phyloP scores from a whole-genome alignment of 1,140 invertebrate genomes.

The Trissolcus basalis region DNA sequence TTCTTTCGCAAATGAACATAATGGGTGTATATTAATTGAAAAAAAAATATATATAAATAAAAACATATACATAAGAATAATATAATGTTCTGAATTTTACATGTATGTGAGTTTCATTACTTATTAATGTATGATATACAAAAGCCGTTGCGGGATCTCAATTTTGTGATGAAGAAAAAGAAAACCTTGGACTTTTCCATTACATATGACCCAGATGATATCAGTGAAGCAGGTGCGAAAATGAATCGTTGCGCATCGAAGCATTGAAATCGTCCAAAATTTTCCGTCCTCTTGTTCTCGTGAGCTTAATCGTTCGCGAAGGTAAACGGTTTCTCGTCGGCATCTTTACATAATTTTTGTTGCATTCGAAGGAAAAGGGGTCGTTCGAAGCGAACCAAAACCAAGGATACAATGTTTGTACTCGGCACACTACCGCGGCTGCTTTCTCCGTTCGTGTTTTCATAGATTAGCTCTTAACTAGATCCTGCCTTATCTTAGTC shows the following conservation, averaged over 20 bases:
- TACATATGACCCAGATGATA: too few relatives aligned
- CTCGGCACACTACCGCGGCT: neutral
- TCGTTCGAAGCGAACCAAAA: constrained; percentile 37
- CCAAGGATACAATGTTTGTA: constrained; percentile 26
- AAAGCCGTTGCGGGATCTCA: too few relatives aligned
- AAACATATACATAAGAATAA: too few relatives aligned
- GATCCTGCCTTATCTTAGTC: constrained; percentile 44
- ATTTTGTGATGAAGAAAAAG: too few relatives aligned
- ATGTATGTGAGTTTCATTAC: too few relatives aligned
- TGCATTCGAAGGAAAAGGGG: constrained; percentile 17
- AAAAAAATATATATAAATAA: too few relatives aligned
- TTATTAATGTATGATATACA: too few relatives aligned
- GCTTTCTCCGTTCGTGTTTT: constrained; percentile 39
- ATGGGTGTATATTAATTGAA: too few relatives aligned
- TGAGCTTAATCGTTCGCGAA: constrained; percentile 45
- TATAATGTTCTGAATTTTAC: too few relatives aligned
- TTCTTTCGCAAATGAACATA: too few relatives aligned
- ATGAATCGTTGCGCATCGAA: neutral
- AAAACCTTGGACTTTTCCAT: too few relatives aligned
- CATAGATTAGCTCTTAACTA: constrained; percentile 39
- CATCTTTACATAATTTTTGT: constrained; percentile 46
- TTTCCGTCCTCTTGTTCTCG: constrained; percentile 17
- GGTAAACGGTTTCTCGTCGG: constrained; percentile 24
- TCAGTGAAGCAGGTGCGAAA: too few relatives aligned
- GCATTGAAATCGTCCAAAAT: constrained; percentile 31